Conservation (phyloP, 2,888 invertebrate species). For the Heliconius ismenius region DNA sequence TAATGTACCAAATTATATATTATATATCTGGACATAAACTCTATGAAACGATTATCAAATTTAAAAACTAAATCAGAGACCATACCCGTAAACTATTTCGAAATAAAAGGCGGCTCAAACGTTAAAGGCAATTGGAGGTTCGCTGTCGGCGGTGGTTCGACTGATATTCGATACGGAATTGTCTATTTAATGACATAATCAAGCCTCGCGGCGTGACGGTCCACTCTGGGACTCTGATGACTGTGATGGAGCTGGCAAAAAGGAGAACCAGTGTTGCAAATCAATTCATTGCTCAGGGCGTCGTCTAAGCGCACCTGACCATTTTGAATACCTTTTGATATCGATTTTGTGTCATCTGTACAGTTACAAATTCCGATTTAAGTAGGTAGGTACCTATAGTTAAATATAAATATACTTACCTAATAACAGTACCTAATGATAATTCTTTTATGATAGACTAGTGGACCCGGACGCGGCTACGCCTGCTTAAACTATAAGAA, state of each 20-base stretch:
- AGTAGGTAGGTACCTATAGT: neutral
- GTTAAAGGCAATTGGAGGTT: constrained; percentile 45
- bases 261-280: constrained; percentile 58
- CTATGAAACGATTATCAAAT: neutral
- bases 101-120: constrained; percentile 18
- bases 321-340: constrained; percentile 44
- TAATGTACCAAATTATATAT: neutral
- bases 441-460: too few species aligned
- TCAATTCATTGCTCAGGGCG: constrained; percentile 55
- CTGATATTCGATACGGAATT: constrained; percentile 62
- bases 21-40: neutral
- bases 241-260: constrained; percentile 63
- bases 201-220: constrained; percentile 61
- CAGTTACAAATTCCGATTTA: constrained; percentile 31
- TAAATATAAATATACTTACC: neutral
- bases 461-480: too few species aligned
- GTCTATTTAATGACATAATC: constrained; percentile 71
- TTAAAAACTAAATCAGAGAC: neutral
- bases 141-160: constrained; percentile 62
- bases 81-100: neutral
- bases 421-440: too few species aligned
- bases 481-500: too few species aligned
- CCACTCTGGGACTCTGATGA: constrained; percentile 50
- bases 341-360: constrained; percentile 36
- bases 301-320: constrained; percentile 41